phyloP scores from a whole-genome alignment of 2,113 vertebrate species.

The Heteronetta atricapilla region DNA sequence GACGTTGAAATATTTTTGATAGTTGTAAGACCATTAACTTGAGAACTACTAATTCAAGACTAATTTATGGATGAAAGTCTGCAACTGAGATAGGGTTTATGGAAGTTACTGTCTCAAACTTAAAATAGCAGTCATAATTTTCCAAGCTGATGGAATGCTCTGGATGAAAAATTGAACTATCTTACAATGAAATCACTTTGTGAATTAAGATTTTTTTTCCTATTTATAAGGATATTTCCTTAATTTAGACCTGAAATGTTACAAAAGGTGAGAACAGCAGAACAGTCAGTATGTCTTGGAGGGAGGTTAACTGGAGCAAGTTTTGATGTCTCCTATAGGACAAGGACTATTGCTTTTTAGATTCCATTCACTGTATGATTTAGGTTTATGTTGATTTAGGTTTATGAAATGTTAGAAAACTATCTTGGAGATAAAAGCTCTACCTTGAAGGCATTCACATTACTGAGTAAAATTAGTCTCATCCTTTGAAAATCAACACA shows the following conservation, averaged over 20 bases:
- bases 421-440: background rate
- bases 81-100: accelerated
- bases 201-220: background rate
- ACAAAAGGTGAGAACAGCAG: background rate
- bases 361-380: background rate
- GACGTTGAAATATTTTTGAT: background rate
- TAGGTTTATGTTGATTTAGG: background rate
- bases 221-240: background rate
- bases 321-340: background rate
- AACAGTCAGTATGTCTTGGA: background rate
- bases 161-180: background rate
- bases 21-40: background rate
- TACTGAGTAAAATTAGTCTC: background rate
- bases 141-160: background rate
- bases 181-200: background rate
- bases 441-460: too few relatives aligned
- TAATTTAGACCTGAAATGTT: background rate
- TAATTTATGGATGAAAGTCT: background rate
- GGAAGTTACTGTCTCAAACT: background rate
- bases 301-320: background rate
- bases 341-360: background rate
- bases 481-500: background rate
- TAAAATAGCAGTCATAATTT: background rate
- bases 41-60: background rate
- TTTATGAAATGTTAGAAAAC: background rate